Evolutionary conservation across 2,888 invertebrate genomes (phyloP).

Genomic region (Tetanocera ferruginea): DNA sequence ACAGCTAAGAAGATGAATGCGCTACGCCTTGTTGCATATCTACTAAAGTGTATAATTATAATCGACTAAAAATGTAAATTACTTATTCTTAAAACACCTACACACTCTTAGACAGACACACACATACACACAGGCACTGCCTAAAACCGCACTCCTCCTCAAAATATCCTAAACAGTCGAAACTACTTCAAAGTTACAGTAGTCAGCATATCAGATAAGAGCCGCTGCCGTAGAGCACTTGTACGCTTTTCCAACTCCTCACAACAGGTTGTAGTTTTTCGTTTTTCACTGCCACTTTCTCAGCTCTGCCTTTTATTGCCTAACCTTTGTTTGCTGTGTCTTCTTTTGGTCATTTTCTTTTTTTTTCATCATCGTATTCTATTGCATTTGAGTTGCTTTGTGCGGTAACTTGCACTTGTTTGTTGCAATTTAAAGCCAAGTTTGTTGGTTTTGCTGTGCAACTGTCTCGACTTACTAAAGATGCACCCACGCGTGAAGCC

Average conservation of each 20-base stretch:
- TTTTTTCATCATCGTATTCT: neutral
- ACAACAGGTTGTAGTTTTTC: slow-evolving; percentile 23
- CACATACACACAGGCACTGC: neutral
- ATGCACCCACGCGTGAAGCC: slow-evolving; percentile 41
- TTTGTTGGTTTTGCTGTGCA: neutral
- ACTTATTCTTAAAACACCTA: slow-evolving; percentile 1
- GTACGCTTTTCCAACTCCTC: neutral
- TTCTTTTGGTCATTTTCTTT: neutral
- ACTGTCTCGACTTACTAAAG: neutral
- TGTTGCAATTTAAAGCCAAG: slow-evolving; percentile 7
- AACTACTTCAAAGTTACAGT: slow-evolving; percentile 20
- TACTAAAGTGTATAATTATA: slow-evolving; percentile 47
- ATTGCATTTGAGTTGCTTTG: slow-evolving; percentile 4
- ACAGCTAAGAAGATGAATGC: slow-evolving; percentile 37
- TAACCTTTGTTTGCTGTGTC: too few relatives aligned
- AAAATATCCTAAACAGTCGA: neutral
- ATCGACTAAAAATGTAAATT: slow-evolving; percentile 46
- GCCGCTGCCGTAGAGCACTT: neutral
- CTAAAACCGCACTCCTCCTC: neutral
- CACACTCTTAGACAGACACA: neutral
- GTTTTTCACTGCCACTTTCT: neutral
- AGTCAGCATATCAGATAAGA: slow-evolving; percentile 35
- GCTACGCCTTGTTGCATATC: slow-evolving; percentile 37
- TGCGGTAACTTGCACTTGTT: slow-evolving; percentile 2
- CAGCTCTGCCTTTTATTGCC: neutral